Evolutionary conservation across 2,113 vertebrate species (phyloP).

Genomic region (Lipotes vexillifer): DNA sequence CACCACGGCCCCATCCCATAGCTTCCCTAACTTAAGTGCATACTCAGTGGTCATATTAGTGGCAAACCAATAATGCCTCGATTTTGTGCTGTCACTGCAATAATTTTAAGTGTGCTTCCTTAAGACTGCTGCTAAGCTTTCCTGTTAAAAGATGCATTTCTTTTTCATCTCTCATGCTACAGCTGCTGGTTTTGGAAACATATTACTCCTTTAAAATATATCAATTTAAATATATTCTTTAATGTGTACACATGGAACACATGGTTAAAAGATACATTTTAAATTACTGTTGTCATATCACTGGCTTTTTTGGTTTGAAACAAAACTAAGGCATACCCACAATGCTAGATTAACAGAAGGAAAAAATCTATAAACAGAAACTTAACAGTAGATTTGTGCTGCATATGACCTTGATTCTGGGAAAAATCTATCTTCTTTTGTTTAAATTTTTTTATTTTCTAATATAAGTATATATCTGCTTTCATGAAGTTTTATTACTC

Average conservation of each 20-base stretch:
- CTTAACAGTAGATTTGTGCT: background rate
- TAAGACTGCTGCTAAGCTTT: background rate
- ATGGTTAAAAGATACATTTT: background rate
- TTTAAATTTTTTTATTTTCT: background rate
- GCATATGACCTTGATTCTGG: background rate
- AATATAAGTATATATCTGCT: background rate
- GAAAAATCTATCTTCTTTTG: background rate
- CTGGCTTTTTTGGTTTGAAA: background rate
- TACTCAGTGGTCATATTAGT: background rate
- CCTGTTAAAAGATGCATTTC: background rate
- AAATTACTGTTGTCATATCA: background rate
- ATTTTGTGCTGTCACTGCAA: background rate
- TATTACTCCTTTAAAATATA: background rate
- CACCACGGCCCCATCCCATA: background rate
- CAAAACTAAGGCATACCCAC: background rate
- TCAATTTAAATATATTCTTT: background rate
- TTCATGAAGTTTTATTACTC: background rate
- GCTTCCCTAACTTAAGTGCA: background rate
- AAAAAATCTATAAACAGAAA: background rate
- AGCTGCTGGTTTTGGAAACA: background rate
- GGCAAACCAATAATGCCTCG: background rate
- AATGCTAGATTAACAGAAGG: background rate
- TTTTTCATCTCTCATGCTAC: background rate
- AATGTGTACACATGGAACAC: background rate
- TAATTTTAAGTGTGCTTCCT: background rate